phyloP scores from a whole-genome alignment of 2,888 invertebrate species.

The Aporophyla nigra region DNA sequence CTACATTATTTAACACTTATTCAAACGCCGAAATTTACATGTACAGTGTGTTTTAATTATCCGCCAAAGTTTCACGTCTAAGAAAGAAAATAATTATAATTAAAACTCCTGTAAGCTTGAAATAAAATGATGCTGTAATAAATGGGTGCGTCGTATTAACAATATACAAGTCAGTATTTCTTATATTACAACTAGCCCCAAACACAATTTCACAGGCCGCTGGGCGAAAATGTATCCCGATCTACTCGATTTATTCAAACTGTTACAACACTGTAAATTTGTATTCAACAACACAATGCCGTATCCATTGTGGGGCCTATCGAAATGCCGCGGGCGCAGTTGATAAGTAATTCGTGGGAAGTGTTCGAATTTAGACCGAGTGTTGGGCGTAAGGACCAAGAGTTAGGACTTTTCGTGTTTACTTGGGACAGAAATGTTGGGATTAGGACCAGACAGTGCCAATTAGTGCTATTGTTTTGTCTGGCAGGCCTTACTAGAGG shows the following conservation, averaged over 20 bases:
- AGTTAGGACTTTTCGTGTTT: constrained; percentile 28
- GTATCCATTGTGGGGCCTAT: constrained; percentile 5
- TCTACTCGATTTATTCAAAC: background rate
- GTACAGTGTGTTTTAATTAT: background rate
- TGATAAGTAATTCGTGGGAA: constrained; percentile 30
- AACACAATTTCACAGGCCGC: background rate
- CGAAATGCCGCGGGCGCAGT: background rate
- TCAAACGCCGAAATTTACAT: background rate
- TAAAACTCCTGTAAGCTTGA: background rate
- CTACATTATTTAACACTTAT: background rate
- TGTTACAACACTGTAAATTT: background rate
- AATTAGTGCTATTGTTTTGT: constrained; percentile 43
- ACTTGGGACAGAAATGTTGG: constrained; percentile 30
- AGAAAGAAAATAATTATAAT: background rate
- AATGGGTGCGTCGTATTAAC: background rate
- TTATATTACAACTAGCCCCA: too few species aligned
- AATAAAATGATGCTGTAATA: background rate
- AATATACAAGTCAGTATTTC: background rate
- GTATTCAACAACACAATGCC: background rate
- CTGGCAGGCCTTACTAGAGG: constrained; percentile 5
- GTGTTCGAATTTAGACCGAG: constrained; percentile 13
- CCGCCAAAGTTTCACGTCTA: background rate
- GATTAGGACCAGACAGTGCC: constrained; percentile 29
- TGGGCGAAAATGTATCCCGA: background rate
- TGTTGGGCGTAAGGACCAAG: constrained; percentile 20